Evolutionary conservation across 23 tunicate species (phyloP).

Genomic region (Trididemnum miniatum): DNA sequence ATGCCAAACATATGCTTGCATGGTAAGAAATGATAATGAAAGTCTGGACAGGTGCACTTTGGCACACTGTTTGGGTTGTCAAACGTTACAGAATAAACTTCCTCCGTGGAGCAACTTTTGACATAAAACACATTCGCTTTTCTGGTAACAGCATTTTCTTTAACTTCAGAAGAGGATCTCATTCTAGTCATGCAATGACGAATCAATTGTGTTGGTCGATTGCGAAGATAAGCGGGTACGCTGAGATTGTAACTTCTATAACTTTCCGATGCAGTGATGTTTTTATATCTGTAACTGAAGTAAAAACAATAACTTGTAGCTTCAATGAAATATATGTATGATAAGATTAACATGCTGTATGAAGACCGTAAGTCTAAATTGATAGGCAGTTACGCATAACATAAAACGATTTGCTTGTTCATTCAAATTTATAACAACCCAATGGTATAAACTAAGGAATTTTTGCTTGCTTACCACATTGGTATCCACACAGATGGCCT

Average conservation of each 20-base stretch:
- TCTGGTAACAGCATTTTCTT: neutral
- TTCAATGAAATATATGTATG: no score
- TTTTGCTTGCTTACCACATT: no score
- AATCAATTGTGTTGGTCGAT: constrained; percentile 5
- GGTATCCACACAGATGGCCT: no score
- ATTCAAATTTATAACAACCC: no score
- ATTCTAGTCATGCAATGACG: constrained; percentile 6
- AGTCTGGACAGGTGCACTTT: neutral
- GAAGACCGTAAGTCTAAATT: no score
- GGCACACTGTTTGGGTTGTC: neutral
- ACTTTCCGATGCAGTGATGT: neutral
- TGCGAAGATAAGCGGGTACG: neutral
- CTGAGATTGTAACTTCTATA: neutral
- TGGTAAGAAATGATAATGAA: neutral
- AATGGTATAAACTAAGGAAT: no score
- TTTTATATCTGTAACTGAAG: neutral
- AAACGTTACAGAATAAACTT: neutral
- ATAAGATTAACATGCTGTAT: no score
- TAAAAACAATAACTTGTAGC: no score
- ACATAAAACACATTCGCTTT: neutral
- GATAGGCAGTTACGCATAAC: no score
- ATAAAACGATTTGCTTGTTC: no score
- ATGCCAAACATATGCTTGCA: neutral
- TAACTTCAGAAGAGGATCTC: neutral
- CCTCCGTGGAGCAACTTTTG: neutral